Evolutionary conservation across 2,888 invertebrate genomes (phyloP).

Genomic region (Cyrtodaria siliqua): DNA sequence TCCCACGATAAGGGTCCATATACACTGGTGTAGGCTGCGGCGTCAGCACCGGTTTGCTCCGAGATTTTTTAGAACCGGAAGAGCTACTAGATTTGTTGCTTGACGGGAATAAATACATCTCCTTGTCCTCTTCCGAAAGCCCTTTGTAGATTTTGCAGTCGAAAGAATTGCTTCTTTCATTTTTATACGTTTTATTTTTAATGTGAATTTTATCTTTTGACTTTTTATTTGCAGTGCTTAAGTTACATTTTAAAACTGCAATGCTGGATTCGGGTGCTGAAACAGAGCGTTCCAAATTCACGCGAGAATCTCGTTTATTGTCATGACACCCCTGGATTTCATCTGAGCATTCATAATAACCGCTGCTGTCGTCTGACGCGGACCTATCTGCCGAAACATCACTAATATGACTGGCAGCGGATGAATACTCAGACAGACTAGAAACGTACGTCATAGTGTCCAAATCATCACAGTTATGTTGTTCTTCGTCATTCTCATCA

Average conservation of each 20-base stretch:
- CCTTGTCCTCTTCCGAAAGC: conserved; percentile 59
- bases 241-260: background rate
- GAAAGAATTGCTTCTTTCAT: conserved; percentile 52
- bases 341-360: conserved; percentile 65
- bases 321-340: conserved; percentile 43
- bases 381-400: conserved; percentile 67
- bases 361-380: conserved; percentile 68
- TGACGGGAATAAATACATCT: conserved; percentile 68
- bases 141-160: conserved; percentile 58
- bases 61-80: conserved; percentile 17
- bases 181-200: conserved; percentile 32
- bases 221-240: conserved; percentile 18
- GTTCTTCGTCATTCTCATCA: conserved; percentile 29
- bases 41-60: conserved; percentile 62
- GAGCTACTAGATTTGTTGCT: conserved; percentile 48
- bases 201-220: conserved; percentile 34
- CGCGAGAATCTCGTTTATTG: conserved; percentile 35
- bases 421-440: conserved; percentile 67
- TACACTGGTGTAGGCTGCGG: conserved; percentile 66
- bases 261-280: conserved; percentile 33
- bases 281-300: conserved; percentile 51
- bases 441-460: conserved; percentile 66
- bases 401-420: conserved; percentile 63
- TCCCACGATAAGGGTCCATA: conserved; percentile 67
- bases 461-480: conserved; percentile 9